A percentile compares a stretch with the other conserved stretches of the same genome.
phyloP scores from a whole-genome alignment of 2,797 vertebrate genomes.

The Girardinus metallicus region DNA sequence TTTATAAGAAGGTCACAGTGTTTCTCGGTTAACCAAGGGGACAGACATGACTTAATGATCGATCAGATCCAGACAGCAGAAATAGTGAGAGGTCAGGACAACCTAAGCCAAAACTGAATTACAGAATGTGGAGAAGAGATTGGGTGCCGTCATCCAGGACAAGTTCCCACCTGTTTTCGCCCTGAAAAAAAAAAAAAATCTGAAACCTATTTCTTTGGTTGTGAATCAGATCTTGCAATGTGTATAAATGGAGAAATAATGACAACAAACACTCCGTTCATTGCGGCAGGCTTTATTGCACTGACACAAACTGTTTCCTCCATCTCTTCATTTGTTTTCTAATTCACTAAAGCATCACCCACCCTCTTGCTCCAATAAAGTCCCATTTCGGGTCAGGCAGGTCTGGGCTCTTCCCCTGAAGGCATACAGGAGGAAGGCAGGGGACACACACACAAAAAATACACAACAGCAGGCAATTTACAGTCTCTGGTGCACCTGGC shows the following conservation, averaged over 20 bases:
- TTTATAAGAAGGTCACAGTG: background rate
- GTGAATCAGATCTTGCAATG: constrained; percentile 6
- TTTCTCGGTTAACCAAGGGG: background rate
- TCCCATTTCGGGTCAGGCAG: background rate
- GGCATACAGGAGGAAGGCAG: constrained; percentile 1
- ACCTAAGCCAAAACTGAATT: background rate
- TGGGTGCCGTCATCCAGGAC: background rate
- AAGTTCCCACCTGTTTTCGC: background rate
- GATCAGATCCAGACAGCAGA: background rate
- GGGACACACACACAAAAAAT: background rate
- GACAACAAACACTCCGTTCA: background rate
- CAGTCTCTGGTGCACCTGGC: constrained; percentile 54
- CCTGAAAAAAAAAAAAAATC: background rate
- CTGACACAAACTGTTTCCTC: background rate
- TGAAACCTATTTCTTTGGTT: constrained; percentile 1
- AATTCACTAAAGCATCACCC: background rate
- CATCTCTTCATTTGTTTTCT: constrained; percentile 8
- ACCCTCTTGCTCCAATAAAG: background rate
- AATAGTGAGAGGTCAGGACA: background rate
- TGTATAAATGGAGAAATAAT: background rate
- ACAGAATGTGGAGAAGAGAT: background rate
- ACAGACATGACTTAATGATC: background rate
- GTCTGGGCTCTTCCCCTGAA: constrained; percentile 9
- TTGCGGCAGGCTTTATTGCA: background rate
- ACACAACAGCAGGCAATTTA: constrained; percentile 45